Conservation (phyloP, 2,888 invertebrate species). For the Pristionchus mayeri region DNA sequence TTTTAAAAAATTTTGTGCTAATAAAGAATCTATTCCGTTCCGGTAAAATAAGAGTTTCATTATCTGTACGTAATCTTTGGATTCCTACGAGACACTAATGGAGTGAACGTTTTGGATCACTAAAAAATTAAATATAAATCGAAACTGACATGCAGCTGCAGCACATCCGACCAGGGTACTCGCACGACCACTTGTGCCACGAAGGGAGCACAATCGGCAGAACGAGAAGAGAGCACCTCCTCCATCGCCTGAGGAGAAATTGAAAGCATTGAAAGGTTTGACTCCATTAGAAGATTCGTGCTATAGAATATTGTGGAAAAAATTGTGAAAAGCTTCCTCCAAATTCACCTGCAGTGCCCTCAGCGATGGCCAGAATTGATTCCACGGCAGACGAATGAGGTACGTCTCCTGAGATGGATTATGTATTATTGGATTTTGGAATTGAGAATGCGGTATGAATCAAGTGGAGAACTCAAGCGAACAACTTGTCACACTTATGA, state of each 20-base stretch:
- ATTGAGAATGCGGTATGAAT: no score
- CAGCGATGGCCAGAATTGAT: slow-evolving; percentile 61
- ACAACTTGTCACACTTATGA: no score
- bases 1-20: no score
- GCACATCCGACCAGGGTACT: slow-evolving; percentile 65
- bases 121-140: no score
- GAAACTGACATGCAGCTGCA: slow-evolving; percentile 55
- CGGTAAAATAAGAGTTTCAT: not conserved
- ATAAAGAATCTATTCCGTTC: no score
- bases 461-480: no score
- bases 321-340: no score
- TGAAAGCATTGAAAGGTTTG: no score
- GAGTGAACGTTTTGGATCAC: no score
- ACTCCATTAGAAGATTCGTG: no score
- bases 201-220: slow-evolving; percentile 66
- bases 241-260: slow-evolving; percentile 51
- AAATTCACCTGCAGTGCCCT: slow-evolving; percentile 55
- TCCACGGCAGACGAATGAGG: slow-evolving; percentile 60
- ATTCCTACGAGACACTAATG: not conserved
- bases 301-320: no score
- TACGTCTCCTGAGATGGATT: slow-evolving; percentile 54
- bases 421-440: no score
- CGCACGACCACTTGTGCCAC: slow-evolving; percentile 70
- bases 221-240: slow-evolving; percentile 52
- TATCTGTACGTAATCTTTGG: not conserved